These are phyloP conservation scores for Tenualosa thibaudeaui DNA, from an alignment of 2,797 vertebrate species.

Conservation along the genomic window DNA sequence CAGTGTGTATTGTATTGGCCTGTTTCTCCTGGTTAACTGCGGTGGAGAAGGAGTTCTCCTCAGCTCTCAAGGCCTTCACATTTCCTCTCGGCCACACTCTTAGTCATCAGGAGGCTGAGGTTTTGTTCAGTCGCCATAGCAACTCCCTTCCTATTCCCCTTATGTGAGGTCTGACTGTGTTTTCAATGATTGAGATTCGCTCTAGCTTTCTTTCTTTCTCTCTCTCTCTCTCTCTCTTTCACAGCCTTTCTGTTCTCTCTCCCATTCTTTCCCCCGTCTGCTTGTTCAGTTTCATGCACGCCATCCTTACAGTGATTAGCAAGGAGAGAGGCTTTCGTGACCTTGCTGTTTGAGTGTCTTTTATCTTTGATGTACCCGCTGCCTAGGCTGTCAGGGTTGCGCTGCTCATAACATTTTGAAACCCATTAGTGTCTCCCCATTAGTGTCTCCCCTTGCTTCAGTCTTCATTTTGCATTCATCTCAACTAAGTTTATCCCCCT, in stretches of 20 bases:
- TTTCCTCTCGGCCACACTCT: background rate
- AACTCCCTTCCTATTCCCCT: conserved; percentile 4
- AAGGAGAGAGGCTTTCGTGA: background rate
- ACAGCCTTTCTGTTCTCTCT: background rate
- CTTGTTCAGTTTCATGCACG: background rate
- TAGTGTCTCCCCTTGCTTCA: background rate
- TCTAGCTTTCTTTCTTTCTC: background rate
- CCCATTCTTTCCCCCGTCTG: background rate
- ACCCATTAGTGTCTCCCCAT: background rate
- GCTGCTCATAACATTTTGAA: background rate
- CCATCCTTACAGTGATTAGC: background rate
- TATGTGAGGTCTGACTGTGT: conserved; percentile 4
- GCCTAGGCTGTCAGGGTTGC: background rate
- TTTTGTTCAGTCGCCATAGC: conserved; percentile 21
- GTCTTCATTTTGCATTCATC: background rate
- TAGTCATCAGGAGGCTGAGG: background rate
- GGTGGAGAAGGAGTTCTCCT: background rate
- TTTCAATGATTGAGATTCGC: background rate
- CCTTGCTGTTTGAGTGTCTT: background rate
- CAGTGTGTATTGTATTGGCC: background rate
- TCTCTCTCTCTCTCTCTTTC: background rate
- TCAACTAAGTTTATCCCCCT: background rate
- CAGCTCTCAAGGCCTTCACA: background rate
- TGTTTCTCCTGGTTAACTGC: background rate
- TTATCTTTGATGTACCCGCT: conserved; percentile 6